These are phyloP conservation scores for Capreolus pygargus DNA, from an alignment of 2,113 vertebrate species.

Conservation along the genomic window DNA sequence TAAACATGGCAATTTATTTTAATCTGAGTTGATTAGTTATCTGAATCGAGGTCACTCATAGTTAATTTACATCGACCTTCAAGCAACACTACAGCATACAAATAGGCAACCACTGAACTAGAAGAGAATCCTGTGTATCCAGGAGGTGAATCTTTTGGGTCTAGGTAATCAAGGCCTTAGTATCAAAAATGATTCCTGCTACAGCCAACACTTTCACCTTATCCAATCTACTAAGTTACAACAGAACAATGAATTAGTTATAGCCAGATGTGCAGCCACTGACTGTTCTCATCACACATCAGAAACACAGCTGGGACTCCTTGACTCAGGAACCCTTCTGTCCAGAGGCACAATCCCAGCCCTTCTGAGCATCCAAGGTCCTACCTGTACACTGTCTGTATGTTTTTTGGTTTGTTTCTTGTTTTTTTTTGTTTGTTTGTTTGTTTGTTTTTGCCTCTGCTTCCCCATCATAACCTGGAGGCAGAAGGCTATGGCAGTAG, in stretches of 20 bases:
- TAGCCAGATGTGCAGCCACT: neutral
- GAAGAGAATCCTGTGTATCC: neutral
- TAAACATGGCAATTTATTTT: neutral
- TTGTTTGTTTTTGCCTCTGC: no score
- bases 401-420: neutral
- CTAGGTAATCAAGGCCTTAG: neutral
- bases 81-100: neutral
- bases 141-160: neutral
- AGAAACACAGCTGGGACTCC: neutral
- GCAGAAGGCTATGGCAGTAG: neutral
- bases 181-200: neutral
- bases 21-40: slow-evolving; percentile 24
- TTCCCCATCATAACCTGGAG: neutral
- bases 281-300: neutral
- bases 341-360: neutral
- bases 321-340: neutral
- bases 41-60: slow-evolving; percentile 36
- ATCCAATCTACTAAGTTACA: neutral
- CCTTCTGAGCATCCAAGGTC: neutral
- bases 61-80: neutral
- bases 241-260: neutral
- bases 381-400: neutral
- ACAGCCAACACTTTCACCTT: neutral
- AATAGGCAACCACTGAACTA: neutral
- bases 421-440: neutral